A percentile compares a stretch with the other conserved stretches of the same genome.
Evolutionary conservation across 2,888 invertebrate genomes (phyloP).

Genomic region (Shargacucullia verbasci): DNA sequence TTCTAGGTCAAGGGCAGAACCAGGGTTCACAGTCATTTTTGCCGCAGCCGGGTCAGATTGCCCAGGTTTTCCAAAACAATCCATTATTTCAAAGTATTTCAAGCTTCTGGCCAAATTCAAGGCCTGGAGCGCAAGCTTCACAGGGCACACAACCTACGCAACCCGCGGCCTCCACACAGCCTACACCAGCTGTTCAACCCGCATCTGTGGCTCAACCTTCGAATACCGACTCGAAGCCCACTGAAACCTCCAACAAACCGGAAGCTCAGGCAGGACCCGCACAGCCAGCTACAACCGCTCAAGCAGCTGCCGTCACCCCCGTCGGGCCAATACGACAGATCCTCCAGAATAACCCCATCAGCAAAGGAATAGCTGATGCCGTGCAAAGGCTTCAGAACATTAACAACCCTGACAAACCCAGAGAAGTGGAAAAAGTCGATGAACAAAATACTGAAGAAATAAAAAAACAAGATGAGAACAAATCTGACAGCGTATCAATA

Average conservation of each 20-base stretch:
- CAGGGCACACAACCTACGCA: conserved; percentile 18
- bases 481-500: conserved; percentile 16
- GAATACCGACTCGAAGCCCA: conserved; percentile 10
- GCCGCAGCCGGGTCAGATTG: background rate
- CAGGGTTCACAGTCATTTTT: no score
- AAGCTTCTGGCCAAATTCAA: no score
- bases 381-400: conserved; percentile 59
- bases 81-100: no score
- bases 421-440: conserved; percentile 22
- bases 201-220: conserved; percentile 1
- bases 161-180: background rate
- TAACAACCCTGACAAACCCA: conserved; percentile 53
- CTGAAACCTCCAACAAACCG: conserved; percentile 5
- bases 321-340: conserved; percentile 66
- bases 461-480: conserved; percentile 21
- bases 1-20: no score
- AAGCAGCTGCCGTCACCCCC: conserved; percentile 36
- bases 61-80: no score
- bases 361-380: conserved; percentile 56
- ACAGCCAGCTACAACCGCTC: conserved; percentile 21
- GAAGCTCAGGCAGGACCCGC: conserved; percentile 1
- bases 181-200: conserved; percentile 1
- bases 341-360: conserved; percentile 66
- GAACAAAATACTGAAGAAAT: conserved; percentile 11
- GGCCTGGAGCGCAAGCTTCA: conserved; percentile 6